Base-by-base conservation (phyloP, 64 coral and sea anemone species). In the Anthopleura sola region DNA sequence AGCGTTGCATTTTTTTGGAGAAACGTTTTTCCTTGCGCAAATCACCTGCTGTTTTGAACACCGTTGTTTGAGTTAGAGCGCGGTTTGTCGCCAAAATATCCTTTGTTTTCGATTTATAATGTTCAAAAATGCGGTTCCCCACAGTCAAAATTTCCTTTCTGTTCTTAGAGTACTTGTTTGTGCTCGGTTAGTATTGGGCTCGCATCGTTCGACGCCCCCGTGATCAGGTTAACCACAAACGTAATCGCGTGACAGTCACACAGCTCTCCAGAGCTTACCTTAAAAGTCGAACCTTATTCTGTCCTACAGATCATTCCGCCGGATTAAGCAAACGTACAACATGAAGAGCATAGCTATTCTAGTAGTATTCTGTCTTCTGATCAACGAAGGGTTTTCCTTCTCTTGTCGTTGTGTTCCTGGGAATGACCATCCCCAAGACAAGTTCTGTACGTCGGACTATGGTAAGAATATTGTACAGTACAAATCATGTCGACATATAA, bases 371-470 rank as follows among this genome's bases (percentile, higher is more conserved):
- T 15, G 6, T 15, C 3, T 79, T 28, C 6, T 79, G 16, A 26
- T 79, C 36, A n/a, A 79, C 20, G 21, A 44, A 48, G 76, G 37
- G 17, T 23, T 17, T 11, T 44, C 37, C 44, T 26, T 44, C 44
- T 44, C 36, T 44, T 79, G 76, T 48, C 76, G 76, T 48, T 79
- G 76, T 48, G 76, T 48, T 48, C 76, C 76, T 79, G 76, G 76
- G 5, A 79, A 79, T 48, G 37, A 47, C 39, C 76, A 79, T 48
- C 76, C 76, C 20, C 76, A 79, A 47, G 76, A 79, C 31, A 79
- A 79, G 39, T 79, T 79, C 15, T 79, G 76, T 79, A 79, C 76
- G 2, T 79, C 76, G 21, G 76, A 79, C 12, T 79, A 79, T 47
- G 76, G 76, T 79, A 79, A 79, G 76, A 44, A 44, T 44, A 6